Base-by-base conservation (phyloP, 2,888 invertebrate genomes). In the Leucozona laternaria region DNA sequence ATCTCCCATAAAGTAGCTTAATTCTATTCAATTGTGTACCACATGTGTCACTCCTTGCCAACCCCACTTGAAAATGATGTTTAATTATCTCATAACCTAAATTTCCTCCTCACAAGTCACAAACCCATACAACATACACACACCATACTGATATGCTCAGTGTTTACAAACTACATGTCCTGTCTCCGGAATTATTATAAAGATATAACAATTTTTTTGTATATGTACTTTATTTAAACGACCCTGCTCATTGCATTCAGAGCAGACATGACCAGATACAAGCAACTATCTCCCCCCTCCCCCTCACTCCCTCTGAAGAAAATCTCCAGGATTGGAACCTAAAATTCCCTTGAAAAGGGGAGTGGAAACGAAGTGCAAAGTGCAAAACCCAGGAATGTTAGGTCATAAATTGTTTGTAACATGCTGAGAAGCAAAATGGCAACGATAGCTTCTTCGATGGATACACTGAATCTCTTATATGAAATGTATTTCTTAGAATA, bases 31-130 rank as follows among this genome's bases (percentile, higher is more conserved):
- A 70, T 40, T 68, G 72, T 66, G 25, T 50, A 60, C 45, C 80
- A 85, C 75, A 77, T 85, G 77, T 85, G 85, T 75, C 80, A 72
- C 43, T 62, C 11, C 50, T 60, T 68, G 50, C 25, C 45, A 77
- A 50, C 70, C 72, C 48, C 77, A 62, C 80, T 73, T 64, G 68
- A 73, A 68, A 73, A 80, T 70, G 40, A 85, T 73, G 85, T 85
- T 85, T 85, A 85, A 85, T 80, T 85, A 85, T 85, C 73, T 80
- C 85, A 73, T 85, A 85, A 80, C 80, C 85, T 40, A 70, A 80
- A 85, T 78, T 70, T 73, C 68, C 5, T 40, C 37, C 60, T n/a
- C n/a, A n/a, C n/a, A n/a, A n/a, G n/a, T n/a, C n/a, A n/a, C n/a
- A n/a, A 34, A 58, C 10, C 13, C 7, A 58, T 3, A 20, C 22